These are phyloP conservation scores for Siphamia tubifer DNA, from an alignment of 2,113 vertebrate species.

Conservation along the genomic window DNA sequence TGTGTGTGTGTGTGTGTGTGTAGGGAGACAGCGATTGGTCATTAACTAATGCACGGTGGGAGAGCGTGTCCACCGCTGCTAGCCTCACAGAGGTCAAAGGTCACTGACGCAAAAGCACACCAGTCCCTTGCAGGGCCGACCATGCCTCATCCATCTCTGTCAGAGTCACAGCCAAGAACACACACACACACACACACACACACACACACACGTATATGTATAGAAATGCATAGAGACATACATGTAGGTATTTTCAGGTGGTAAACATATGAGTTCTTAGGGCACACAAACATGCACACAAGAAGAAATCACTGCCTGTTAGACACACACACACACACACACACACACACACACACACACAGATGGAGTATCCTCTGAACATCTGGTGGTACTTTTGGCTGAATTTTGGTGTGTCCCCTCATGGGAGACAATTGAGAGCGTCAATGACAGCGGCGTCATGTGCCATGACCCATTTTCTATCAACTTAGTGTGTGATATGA, in stretches of 20 bases:
- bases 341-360: constrained; percentile 10
- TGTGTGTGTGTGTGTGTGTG: neutral
- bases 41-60: constrained; percentile 64
- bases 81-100: constrained; percentile 39
- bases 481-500: neutral
- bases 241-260: neutral
- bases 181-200: neutral
- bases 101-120: constrained; percentile 48
- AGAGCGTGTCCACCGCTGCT: constrained; percentile 31
- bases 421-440: constrained; percentile 8
- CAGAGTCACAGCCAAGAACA: constrained; percentile 35
- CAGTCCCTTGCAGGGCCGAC: constrained; percentile 13
- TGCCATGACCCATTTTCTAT: constrained; percentile 3
- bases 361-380: neutral
- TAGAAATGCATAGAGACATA: neutral
- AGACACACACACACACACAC: too few relatives aligned
- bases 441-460: constrained; percentile 16
- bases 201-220: neutral
- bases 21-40: constrained; percentile 32
- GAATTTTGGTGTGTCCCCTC: constrained; percentile 2
- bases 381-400: constrained; percentile 37
- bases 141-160: constrained; percentile 63
- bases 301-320: neutral
- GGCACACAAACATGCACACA: neutral
- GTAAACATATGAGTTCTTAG: too few relatives aligned